Evolutionary conservation across 2,113 vertebrate species (phyloP), one percentile per base, ranked within the genome.

Genomic region (Stigmatopora nigra): DNA sequence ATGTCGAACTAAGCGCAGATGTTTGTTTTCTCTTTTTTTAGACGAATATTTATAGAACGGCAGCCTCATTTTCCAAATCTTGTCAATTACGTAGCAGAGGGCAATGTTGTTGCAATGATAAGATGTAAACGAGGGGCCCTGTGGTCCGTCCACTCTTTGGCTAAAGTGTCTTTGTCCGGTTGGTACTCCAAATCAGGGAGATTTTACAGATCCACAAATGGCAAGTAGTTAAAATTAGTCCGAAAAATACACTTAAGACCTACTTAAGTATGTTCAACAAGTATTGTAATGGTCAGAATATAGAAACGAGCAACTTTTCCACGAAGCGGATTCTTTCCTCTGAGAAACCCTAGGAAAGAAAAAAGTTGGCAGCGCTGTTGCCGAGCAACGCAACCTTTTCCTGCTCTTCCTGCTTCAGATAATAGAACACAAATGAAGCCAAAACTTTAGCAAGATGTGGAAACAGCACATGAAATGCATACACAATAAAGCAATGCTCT

Each of bases 361-460:
- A 72, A 13, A 22, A 68, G 63, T 36, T 68, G 67, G 72, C 61
- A 64, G 59, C 38, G 19, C 19, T 5, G 75, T 68, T 72, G 65
- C 82, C 63, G 0, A 61, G 84, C 61, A 82, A 86, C 80, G 19
- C 49, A 57, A 60, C 60, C 19, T 45, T 70, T 56, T 61, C 71
- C 20, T 65, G 48, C n/a, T 0, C 46, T 14, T 53, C n/a, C 53
- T 55, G 12, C 25, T 38, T 56, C 10, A 64, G 53, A 45, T 44
- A 61, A 61, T 61, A 61, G 58, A 61, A 61, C n/a, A 61, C 59
- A 61, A 56, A 61, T 61, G 38, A 61, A 13, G 59, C 38, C 41
- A 61, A 61, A 41, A 45, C n/a, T 61, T 61, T 41, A 45, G 59
- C 19, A 61, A 45, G 38, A 61, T 12, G 11, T 5, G 38, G 38